phyloP scores from a whole-genome alignment of 1,140 invertebrate species.

The Solenopsis fugax region DNA sequence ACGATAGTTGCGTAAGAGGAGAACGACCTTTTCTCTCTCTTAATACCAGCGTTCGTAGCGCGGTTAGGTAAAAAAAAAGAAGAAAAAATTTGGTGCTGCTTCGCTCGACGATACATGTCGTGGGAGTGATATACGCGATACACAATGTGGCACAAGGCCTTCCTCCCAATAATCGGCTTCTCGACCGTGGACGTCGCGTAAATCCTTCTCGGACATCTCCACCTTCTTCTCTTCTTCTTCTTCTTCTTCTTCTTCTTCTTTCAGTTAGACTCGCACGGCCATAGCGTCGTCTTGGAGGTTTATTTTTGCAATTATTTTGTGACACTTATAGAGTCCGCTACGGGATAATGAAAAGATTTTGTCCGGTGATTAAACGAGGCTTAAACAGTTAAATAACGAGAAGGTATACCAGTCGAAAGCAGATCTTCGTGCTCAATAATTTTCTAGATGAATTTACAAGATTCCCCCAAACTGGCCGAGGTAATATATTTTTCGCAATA shows the following conservation, averaged over 20 bases:
- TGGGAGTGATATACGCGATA: constrained; percentile 71
- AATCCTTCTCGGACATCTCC: constrained; percentile 33
- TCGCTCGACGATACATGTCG: background rate
- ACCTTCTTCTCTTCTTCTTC: background rate
- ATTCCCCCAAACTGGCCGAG: too few species aligned
- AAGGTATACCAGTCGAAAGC: too few species aligned
- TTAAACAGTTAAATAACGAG: background rate
- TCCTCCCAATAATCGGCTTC: constrained; percentile 57
- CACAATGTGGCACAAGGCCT: constrained; percentile 71
- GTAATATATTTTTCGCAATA: too few species aligned
- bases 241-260: background rate
- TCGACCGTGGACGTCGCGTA: constrained; percentile 47
- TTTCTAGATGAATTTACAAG: too few species aligned
- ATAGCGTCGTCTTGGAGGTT: constrained; percentile 9
- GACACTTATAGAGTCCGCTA: background rate
- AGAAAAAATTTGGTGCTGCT: constrained; percentile 12
- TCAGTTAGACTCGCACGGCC: background rate
- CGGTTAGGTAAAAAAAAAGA: constrained; percentile 24
- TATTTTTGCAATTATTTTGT: constrained; percentile 59
- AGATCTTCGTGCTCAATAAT: too few species aligned
- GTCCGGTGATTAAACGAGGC: background rate
- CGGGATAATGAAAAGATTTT: constrained; percentile 24
- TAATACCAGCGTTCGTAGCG: background rate
- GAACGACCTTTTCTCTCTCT: background rate
- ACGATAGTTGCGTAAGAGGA: constrained; percentile 19